These are phyloP conservation scores for Heterodera schachtii DNA, from an alignment of 1,140 invertebrate genomes.

Conservation along the genomic window DNA sequence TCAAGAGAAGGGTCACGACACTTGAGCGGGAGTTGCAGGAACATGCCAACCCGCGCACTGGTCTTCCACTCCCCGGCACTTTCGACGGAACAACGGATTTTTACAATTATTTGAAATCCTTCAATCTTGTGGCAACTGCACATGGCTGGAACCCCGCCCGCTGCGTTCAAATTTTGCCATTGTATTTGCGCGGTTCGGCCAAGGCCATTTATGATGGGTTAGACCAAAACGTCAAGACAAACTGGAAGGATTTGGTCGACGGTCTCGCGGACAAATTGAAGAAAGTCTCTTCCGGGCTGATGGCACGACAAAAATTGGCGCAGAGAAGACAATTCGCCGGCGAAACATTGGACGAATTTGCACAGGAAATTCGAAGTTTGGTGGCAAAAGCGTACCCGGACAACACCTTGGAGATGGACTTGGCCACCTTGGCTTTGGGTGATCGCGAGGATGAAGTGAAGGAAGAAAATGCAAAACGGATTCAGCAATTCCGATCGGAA, in stretches of 20 bases:
- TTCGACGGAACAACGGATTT: constrained; percentile 3
- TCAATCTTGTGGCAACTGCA: background rate
- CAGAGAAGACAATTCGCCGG: background rate
- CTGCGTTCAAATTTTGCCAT: background rate
- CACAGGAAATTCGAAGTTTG: background rate
- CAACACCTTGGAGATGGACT: background rate
- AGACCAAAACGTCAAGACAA: background rate
- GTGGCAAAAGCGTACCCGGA: background rate
- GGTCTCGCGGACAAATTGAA: background rate
- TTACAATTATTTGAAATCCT: background rate
- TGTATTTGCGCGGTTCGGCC: constrained; percentile 1
- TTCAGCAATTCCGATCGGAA: background rate
- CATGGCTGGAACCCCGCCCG: background rate
- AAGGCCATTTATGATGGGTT: background rate
- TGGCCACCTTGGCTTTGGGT: background rate
- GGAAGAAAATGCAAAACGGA: background rate
- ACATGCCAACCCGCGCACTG: background rate
- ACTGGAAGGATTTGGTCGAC: background rate
- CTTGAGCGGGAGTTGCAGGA: background rate
- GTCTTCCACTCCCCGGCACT: background rate
- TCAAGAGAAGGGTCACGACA: background rate
- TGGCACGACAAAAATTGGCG: background rate
- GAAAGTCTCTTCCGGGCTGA: background rate
- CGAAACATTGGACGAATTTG: constrained; percentile 8
- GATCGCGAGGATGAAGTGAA: background rate